phyloP scores from a whole-genome alignment of 2,113 vertebrate species.

The Corythornis vintsioides region DNA sequence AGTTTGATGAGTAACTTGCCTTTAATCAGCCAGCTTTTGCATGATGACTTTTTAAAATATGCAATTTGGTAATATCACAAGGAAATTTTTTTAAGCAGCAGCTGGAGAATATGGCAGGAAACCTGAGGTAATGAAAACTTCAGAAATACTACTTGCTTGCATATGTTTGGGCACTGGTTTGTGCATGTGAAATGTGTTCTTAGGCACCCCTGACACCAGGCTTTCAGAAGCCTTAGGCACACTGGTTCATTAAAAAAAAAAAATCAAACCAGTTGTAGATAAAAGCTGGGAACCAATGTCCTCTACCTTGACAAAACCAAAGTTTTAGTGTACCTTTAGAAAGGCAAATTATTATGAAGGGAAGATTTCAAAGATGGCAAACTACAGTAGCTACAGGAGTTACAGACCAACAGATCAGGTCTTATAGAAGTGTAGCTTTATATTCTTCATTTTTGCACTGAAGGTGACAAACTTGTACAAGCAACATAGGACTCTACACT shows the following conservation, averaged over 20 bases:
- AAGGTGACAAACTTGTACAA: too few species aligned
- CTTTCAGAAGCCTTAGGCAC: background rate
- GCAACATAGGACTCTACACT: too few species aligned
- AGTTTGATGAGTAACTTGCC: constrained; percentile 58
- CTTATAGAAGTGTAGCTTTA: background rate
- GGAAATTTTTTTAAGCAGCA: constrained; percentile 32
- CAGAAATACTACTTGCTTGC: background rate
- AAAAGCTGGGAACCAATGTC: background rate
- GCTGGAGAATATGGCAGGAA: constrained; percentile 45
- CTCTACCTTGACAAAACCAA: background rate
- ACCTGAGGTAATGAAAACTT: background rate
- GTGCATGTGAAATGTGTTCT: background rate
- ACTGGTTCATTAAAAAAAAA: background rate
- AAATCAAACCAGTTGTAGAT: background rate
- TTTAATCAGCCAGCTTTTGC: constrained; percentile 54
- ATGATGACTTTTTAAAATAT: constrained; percentile 47
- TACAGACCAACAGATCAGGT: background rate
- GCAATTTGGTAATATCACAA: constrained; percentile 35
- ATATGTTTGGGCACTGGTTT: background rate
- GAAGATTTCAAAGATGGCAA: background rate
- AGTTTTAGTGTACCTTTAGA: background rate
- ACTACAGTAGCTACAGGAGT: background rate
- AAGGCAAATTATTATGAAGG: background rate
- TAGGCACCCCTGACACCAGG: background rate
- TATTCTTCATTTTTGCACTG: background rate